phyloP scores from a whole-genome alignment of 2,888 invertebrate species.

The Anagyrus pseudococci region DNA sequence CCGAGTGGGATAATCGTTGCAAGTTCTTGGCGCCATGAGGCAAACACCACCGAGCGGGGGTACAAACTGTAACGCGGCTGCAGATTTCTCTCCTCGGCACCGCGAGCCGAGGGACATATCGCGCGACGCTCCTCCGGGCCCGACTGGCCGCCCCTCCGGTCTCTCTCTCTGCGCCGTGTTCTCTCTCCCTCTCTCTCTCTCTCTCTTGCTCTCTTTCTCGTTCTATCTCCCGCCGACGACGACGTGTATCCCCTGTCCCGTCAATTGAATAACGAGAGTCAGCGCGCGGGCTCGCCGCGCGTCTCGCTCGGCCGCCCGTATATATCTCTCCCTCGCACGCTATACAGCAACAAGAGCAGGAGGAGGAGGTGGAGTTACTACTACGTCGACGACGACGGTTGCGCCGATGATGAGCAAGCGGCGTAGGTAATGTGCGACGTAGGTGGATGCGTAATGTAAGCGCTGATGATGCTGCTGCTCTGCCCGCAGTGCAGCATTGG shows the following conservation, averaged over 20 bases:
- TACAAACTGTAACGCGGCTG: no score
- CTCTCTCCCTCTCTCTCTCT: background rate
- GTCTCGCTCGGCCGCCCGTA: background rate
- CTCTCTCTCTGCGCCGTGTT: background rate
- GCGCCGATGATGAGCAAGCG: conserved; percentile 1
- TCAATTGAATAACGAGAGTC: conserved; percentile 33
- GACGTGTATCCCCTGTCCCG: background rate
- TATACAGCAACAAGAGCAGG: background rate
- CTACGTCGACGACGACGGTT: no score
- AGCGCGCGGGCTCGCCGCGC: background rate
- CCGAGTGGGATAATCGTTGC: no score
- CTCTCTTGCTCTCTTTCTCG: background rate
- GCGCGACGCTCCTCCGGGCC: background rate
- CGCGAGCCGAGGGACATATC: background rate
- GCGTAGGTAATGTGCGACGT: conserved; percentile 10
- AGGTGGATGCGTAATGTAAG: conserved; percentile 25
- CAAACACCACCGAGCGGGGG: no score
- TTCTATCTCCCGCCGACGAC: background rate
- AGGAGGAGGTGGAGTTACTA: conserved; percentile 1
- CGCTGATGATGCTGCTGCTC: background rate
- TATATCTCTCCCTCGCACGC: background rate
- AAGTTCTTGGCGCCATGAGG: no score
- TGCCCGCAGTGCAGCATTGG: conserved; percentile 1
- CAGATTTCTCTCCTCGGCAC: no score
- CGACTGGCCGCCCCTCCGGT: background rate